Conservation (phyloP, 2,113 vertebrate genomes). For the Eclectus roratus region DNA sequence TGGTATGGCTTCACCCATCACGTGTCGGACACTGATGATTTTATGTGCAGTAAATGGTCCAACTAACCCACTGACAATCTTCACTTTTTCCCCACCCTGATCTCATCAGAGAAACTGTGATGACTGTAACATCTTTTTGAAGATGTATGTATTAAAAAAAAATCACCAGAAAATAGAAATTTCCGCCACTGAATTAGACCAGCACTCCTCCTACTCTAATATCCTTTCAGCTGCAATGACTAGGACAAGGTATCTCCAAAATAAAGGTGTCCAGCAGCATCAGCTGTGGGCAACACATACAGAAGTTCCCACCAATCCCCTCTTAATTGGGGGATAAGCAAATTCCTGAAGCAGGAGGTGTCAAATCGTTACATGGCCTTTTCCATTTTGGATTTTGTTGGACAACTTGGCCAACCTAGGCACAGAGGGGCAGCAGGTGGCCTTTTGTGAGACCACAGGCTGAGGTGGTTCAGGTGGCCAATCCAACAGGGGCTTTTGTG, state of each 20-base stretch:
- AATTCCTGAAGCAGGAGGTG: background rate
- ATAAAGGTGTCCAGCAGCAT: background rate
- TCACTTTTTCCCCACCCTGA: background rate
- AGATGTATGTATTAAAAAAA: background rate
- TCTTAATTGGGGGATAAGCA: background rate
- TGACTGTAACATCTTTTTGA: background rate
- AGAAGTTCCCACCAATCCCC: background rate
- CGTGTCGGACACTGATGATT: background rate
- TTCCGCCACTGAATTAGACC: background rate
- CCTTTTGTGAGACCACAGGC: background rate
- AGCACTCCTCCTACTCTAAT: background rate
- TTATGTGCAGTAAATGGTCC: background rate
- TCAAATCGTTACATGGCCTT: background rate
- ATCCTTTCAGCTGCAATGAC: background rate
- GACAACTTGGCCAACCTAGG: background rate
- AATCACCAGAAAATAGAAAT: background rate
- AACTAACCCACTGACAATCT: background rate
- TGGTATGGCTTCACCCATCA: background rate
- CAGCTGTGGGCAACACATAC: background rate
- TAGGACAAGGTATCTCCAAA: background rate
- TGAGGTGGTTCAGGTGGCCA: background rate
- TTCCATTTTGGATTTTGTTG: background rate
- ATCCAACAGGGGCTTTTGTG: accelerated
- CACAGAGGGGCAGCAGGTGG: background rate
- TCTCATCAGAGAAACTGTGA: background rate